A percentile compares a stretch with the other conserved stretches of the same genome.
Conservation (phyloP, 2,888 invertebrate genomes). For the Phymatocera aterrima region DNA sequence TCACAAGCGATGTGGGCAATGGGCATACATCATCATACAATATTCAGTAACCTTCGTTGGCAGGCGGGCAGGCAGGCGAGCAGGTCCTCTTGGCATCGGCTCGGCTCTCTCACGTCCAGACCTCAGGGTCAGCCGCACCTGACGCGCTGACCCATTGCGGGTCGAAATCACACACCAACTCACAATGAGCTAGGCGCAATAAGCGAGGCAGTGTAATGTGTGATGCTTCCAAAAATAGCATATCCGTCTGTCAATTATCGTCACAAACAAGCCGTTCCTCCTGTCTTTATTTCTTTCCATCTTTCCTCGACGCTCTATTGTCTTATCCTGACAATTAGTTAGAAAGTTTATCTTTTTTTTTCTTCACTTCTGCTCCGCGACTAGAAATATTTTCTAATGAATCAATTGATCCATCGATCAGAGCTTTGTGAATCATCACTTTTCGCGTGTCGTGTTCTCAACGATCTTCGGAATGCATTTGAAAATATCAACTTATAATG, state of each 20-base stretch:
- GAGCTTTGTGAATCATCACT: no score
- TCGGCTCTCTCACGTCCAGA: conserved; percentile 46
- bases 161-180: conserved; percentile 16
- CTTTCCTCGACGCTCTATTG: not conserved
- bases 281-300: not conserved
- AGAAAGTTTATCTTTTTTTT: no score
- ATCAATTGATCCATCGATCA: no score
- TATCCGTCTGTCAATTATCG: conserved; percentile 37
- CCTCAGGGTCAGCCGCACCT: conserved; percentile 47
- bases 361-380: no score
- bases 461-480: no score
- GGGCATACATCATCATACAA: conserved; percentile 21
- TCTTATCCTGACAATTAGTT: no score
- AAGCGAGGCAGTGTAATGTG: not conserved
- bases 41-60: conserved; percentile 7
- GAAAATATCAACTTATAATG: no score
- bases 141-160: conserved; percentile 44
- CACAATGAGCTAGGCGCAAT: conserved; percentile 14
- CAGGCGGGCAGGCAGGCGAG: conserved; percentile 6
- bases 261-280: not conserved
- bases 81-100: not conserved
- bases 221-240: conserved; percentile 21
- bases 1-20: conserved; percentile 28
- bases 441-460: no score
- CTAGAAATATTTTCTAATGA: no score